These are phyloP conservation scores for Ceratotherium simum DNA, from an alignment of 2,113 vertebrate species.

Conservation along the genomic window DNA sequence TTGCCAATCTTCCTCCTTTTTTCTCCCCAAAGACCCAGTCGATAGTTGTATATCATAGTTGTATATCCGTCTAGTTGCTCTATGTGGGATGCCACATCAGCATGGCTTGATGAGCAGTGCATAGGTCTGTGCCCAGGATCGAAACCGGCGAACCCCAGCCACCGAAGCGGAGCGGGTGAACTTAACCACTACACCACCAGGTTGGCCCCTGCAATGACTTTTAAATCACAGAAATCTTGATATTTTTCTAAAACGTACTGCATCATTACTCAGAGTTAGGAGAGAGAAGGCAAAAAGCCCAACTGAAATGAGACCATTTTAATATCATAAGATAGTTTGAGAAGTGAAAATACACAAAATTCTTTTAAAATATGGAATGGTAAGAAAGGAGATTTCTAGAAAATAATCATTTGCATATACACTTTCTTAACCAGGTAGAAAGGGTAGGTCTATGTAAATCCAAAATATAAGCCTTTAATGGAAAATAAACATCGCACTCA, in stretches of 20 bases:
- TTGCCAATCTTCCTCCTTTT: too few relatives aligned
- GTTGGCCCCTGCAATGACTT: background rate
- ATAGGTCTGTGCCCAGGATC: too few relatives aligned
- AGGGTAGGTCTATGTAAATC: background rate
- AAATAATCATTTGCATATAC: background rate
- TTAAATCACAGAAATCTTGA: background rate
- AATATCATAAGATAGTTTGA: background rate
- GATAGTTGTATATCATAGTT: too few relatives aligned
- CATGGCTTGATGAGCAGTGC: too few relatives aligned
- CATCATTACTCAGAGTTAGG: background rate
- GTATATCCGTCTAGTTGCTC: too few relatives aligned
- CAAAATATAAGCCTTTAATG: background rate
- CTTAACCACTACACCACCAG: too few relatives aligned
- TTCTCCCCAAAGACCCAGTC: too few relatives aligned
- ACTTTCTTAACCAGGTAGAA: slow-evolving; percentile 32
- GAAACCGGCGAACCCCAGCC: too few relatives aligned
- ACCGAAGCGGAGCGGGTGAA: too few relatives aligned
- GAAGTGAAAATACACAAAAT: slow-evolving; percentile 56
- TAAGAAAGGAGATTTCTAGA: background rate
- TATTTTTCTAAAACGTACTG: slow-evolving; percentile 33
- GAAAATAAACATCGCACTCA: background rate
- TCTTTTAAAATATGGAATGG: slow-evolving; percentile 35
- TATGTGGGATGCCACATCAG: too few relatives aligned
- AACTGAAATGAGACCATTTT: background rate
- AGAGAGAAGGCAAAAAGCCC: background rate